These are phyloP conservation scores for Danio jaintianensis DNA, from an alignment of 2,797 vertebrate genomes.

Conservation along the genomic window DNA sequence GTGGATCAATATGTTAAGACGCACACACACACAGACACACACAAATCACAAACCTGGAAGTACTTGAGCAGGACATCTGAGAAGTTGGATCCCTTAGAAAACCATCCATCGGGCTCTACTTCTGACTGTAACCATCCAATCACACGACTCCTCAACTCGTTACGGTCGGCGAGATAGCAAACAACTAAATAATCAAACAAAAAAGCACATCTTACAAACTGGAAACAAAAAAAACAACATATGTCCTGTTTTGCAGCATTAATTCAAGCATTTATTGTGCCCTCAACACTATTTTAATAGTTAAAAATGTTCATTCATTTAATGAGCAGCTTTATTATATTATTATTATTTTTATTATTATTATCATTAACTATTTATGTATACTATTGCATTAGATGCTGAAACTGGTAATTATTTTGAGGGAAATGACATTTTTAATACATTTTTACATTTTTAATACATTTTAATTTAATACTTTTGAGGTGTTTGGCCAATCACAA, in stretches of 20 bases:
- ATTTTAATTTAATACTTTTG: no score
- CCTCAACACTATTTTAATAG: no score
- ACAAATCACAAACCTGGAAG: conserved; percentile 62
- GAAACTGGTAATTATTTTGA: no score
- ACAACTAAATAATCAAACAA: conserved; percentile 75
- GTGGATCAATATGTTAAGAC: neutral
- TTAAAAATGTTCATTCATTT: no score
- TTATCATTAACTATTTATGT: no score
- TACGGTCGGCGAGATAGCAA: conserved; percentile 86
- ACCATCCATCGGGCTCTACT: conserved; percentile 86
- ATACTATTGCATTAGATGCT: no score
- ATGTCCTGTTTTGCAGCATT: neutral
- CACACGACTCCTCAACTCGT: conserved; percentile 82
- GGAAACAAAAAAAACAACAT: neutral
- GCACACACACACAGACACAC: conserved; percentile 9
- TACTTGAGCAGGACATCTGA: conserved; percentile 82
- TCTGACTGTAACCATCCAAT: conserved; percentile 87
- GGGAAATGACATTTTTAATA: no score
- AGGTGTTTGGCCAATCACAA: no score
- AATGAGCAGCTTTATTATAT: no score
- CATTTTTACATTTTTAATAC: no score
- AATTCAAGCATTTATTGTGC: no score
- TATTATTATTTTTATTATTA: no score
- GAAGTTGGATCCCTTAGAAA: conserved; percentile 88
- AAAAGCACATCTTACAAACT: neutral